phyloP scores from a whole-genome alignment of 2,888 invertebrate species.

The Dilophus febrilis region DNA sequence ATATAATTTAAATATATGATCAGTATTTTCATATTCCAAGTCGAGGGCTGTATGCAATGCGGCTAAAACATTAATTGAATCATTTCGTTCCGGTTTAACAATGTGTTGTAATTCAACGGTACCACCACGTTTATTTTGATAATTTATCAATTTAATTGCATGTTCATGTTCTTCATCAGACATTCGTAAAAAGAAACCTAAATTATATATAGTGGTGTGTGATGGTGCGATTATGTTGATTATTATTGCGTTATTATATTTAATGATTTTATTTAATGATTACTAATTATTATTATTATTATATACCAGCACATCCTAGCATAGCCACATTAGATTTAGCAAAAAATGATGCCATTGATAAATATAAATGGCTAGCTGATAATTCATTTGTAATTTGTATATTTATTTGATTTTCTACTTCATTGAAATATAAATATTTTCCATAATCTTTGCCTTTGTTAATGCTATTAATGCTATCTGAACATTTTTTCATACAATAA shows the following conservation, averaged over 20 bases:
- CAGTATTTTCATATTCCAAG: conserved; percentile 24
- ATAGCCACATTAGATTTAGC: conserved; percentile 31
- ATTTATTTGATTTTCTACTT: conserved; percentile 32
- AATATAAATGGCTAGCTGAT: conserved; percentile 40
- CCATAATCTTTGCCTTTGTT: too few species aligned
- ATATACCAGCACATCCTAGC: conserved; percentile 22
- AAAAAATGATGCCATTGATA: conserved; percentile 40
- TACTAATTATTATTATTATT: too few species aligned
- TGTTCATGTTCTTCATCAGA: conserved; percentile 33
- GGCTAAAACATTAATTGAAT: conserved; percentile 28
- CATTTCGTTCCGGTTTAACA: conserved; percentile 5
- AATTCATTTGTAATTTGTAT: conserved; percentile 39
- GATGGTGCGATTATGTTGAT: too few species aligned
- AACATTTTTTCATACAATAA: too few species aligned
- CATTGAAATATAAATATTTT: conserved; percentile 5
- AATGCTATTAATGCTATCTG: too few species aligned
- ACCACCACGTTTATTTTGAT: conserved; percentile 33
- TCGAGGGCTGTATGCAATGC: conserved; percentile 26
- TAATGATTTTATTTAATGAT: too few species aligned
- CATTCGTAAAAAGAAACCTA: conserved; percentile 32
- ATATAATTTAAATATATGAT: conserved; percentile 27
- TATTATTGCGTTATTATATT: too few species aligned
- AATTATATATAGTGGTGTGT: too few species aligned
- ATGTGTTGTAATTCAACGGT: conserved; percentile 14
- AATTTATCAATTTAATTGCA: conserved; percentile 29